Evolutionary conservation across 2,797 vertebrate genomes (phyloP).

Genomic region (Picus viridis): DNA sequence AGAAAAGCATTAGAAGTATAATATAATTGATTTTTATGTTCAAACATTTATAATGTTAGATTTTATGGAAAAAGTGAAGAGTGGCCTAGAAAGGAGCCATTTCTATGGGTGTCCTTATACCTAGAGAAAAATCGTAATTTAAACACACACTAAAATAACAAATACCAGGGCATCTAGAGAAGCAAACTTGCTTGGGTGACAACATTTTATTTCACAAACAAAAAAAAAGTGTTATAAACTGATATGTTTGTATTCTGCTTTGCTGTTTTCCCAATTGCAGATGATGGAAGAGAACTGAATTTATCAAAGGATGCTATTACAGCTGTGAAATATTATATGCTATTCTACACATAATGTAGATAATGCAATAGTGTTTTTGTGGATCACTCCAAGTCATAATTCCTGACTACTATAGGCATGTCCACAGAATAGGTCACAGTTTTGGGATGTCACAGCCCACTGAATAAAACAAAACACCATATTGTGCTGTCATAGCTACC

Average conservation of each 20-base stretch:
- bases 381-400: slow-evolving; percentile 11
- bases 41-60: slow-evolving; percentile 34
- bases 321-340: neutral
- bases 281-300: neutral
- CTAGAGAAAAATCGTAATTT: slow-evolving; percentile 6
- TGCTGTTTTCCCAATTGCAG: neutral
- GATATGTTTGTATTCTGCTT: slow-evolving; percentile 25
- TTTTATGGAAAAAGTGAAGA: slow-evolving; percentile 53
- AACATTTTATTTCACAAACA: slow-evolving; percentile 1
- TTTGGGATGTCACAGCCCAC: neutral
- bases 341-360: neutral
- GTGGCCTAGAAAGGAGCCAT: slow-evolving; percentile 1
- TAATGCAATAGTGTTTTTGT: slow-evolving; percentile 30
- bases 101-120: slow-evolving; percentile 14
- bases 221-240: neutral
- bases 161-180: neutral
- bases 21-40: slow-evolving; percentile 57
- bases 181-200: neutral
- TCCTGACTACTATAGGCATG: slow-evolving; percentile 3
- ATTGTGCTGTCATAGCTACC: neutral
- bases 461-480: slow-evolving; percentile 18
- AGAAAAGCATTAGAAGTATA: slow-evolving; percentile 21
- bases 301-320: slow-evolving; percentile 34
- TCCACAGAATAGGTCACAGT: slow-evolving; percentile 31
- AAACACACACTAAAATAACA: slow-evolving; percentile 3